phyloP scores from a whole-genome alignment of 1,140 invertebrate genomes.

The Scaptomyza montana region DNA sequence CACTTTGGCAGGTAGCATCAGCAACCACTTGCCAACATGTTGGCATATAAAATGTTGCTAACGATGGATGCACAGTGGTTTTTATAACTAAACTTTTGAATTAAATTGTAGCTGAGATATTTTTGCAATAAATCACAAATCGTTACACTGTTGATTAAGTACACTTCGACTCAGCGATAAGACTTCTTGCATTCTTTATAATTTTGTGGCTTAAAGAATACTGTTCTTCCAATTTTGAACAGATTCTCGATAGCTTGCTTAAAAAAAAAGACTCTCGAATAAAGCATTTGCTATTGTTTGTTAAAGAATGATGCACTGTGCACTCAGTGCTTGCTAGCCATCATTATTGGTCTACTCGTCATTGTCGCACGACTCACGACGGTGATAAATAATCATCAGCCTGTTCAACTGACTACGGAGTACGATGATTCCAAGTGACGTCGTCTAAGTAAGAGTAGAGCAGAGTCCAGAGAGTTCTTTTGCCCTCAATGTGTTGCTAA shows the following conservation, averaged over 20 bases:
- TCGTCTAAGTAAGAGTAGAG: slow-evolving; percentile 25
- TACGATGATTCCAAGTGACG: slow-evolving; percentile 4
- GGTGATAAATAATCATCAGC: slow-evolving; percentile 81
- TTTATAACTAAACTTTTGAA: not conserved
- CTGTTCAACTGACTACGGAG: slow-evolving; percentile 27
- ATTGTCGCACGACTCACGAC: slow-evolving; percentile 82
- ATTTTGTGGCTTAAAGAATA: too few relatives aligned
- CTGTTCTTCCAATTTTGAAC: too few relatives aligned
- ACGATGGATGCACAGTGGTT: slow-evolving; percentile 60
- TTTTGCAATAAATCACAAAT: not conserved
- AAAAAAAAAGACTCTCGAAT: too few relatives aligned
- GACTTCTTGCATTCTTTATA: too few relatives aligned
- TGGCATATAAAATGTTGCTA: slow-evolving; percentile 73
- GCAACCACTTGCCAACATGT: slow-evolving; percentile 57
- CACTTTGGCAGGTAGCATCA: slow-evolving; percentile 30
- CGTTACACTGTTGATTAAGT: too few relatives aligned
- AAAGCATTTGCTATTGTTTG: too few relatives aligned
- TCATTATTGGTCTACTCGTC: slow-evolving; percentile 61
- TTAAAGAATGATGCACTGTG: slow-evolving; percentile 8
- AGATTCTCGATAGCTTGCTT: not conserved
- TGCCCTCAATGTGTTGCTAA: slow-evolving; percentile 61
- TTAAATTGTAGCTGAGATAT: not conserved
- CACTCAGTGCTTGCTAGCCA: slow-evolving; percentile 16
- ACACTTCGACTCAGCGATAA: too few relatives aligned
- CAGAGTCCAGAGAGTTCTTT: slow-evolving; percentile 28